Base-by-base conservation (phyloP, 2,113 vertebrate genomes). In the Tachysurus vachellii region DNA sequence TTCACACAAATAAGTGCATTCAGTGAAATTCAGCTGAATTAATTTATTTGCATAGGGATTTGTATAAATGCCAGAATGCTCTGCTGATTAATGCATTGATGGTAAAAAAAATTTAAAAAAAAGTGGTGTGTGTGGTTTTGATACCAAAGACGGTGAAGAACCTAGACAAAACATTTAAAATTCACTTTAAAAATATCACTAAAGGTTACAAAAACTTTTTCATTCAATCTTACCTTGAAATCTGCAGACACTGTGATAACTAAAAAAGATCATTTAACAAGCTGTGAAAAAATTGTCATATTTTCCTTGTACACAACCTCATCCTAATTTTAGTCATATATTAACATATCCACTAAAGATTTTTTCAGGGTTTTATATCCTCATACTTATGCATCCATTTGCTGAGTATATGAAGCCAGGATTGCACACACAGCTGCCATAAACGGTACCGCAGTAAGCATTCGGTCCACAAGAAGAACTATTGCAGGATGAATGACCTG, bases 401-500 rank as follows among this genome's bases (percentile, higher is more conserved):
- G 1, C 12, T 6, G 23, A 47, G 5, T 3, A 1, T 4, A 21
- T 6, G 36, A 68, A 42, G 61, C 84, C 84, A 66, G 84, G 8
- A 0, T 17, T 1, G 26, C 84, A 85, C n/a, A 5, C n/a, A 80
- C 84, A 85, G 59, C 84, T 85, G 1, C 84, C 84, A 42, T 54
- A 66, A 54, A 31, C 26, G 0, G 6, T 8, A 54, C 75, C 75
- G 1, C 84, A 85, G 11, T 66, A 11, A 36, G 84, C 84, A 42
- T 68, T 0, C 3, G 5, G 1, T 79, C 84, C 84, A 80, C 84
- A 85, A 19, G 84, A 79, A 5, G 56, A 23, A 10, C 31, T 57
- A 21, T 5, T 53, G 28, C 84, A 85, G 6, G 0, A 3, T 36
- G 84, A 85, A 56, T 85, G 84, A 16, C 84, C 84, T 85, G 75